Base-by-base conservation (phyloP, 2,797 vertebrate species). In the Sebastes minor region DNA sequence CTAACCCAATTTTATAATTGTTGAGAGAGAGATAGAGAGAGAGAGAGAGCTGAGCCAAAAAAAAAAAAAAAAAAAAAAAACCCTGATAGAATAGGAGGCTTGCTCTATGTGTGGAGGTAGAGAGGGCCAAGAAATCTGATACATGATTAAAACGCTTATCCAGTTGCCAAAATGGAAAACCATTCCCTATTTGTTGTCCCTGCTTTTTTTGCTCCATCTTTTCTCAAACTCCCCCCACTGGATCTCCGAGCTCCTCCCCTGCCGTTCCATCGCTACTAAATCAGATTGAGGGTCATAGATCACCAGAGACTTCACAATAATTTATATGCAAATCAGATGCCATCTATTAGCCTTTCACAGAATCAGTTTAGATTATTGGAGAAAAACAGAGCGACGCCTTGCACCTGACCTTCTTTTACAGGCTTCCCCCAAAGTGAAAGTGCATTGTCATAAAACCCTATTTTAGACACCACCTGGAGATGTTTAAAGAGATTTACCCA, bases 321-420 rank as follows among this genome's bases (percentile, higher is more conserved):
- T 95, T 95, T 95, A 94, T 93, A 96, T 96, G 94, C 94, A 95
- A 95, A 96, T 95, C 75, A 67, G 90, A 94, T 93, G 94, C 90
- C 95, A 95, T 95, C 93, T 92, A 95, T 95, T 95, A 95, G 94
- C 93, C 95, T 95, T 93, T 94, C 89, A 86, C 86, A 82, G 88
- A 91, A 92, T 93, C 90, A 86, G 89, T 92, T 93, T 88, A 88
- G 92, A 92, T 94, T 93, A 93, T 92, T 80, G 91, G 79, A 18
- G 77, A 89, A 94, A 92, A 92, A 91, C 88, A 90, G 87, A 91
- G 89, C 81, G 70, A 74, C 16, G 80, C 46, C 86, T 71, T 71
- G 81, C 91, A 93, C 88, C 89, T 94, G 92, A 94, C 92, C 90
- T 91, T 63, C 82, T 65, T 61, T 75, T 62, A 72, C 42, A 74